Base-by-base conservation (phyloP, 2,888 invertebrate genomes). In the Orchesellides sinensis region DNA sequence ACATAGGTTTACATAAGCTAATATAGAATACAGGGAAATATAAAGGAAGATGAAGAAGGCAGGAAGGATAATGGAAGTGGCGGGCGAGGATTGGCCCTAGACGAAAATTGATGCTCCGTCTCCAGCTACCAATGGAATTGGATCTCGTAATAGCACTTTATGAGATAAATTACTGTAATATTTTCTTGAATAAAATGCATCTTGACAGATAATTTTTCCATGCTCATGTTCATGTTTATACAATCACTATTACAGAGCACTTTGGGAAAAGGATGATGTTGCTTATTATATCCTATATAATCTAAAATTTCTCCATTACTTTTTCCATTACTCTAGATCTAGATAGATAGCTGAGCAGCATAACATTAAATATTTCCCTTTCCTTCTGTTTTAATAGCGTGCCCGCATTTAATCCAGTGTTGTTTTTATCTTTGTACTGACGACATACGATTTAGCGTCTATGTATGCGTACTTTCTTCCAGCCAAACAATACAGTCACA, bases 101-200 rank as follows among this genome's bases (percentile, higher is more conserved):
- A 84, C 86, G 82, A 84, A 83, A 85, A 79, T 83, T 82, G 83
- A 85, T 85, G 85, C 74, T 84, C 81, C 80, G 75, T 83, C 82
- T 80, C 79, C 84, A 81, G 81, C 84, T 86, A n/a, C 87, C 87
- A 87, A 87, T 87, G 84, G 84, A 84, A 87, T 82, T 83, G 85
- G 79, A 81, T 83, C 85, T 87, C 86, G 85, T 87, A 87, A 87
- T 87, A 86, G 87, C 85, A 84, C 85, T 87, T 87, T 87, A 86
- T 85, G 87, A 87, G 86, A 86, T 87, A 87, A 87, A 87, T 87
- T 86, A 86, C 85, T 23, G 82, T 78, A 84, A 87, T 87, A 85
- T 84, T 83, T 84, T 68, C 77, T 72, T 70, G 81, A 84, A 85
- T 85, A 83, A 85, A 85, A 84, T 84, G 79, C 83, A 74, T 77